phyloP scores from a whole-genome alignment of 2,113 vertebrate genomes.

The Saccopteryx leptura region DNA sequence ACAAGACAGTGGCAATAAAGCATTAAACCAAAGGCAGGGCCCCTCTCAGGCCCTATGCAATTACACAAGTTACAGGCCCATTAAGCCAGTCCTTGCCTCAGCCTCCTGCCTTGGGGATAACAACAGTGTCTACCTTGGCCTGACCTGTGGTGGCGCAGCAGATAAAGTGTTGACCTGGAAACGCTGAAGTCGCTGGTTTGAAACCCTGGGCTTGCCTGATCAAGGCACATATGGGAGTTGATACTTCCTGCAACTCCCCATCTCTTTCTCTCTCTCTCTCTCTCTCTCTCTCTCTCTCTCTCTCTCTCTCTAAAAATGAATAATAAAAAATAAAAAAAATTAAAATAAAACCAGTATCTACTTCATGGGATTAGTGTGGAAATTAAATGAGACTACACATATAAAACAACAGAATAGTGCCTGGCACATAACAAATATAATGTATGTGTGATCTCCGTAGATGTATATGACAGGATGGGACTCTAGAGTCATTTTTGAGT shows the following conservation, averaged over 20 bases:
- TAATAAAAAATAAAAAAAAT: too few species aligned
- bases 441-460: not conserved
- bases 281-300: too few species aligned
- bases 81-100: not conserved
- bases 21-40: not conserved
- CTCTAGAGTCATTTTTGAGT: not conserved
- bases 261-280: too few species aligned
- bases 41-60: not conserved
- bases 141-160: too few species aligned
- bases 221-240: too few species aligned
- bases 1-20: not conserved
- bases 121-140: not conserved
- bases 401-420: not conserved
- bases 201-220: too few species aligned
- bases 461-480: not conserved
- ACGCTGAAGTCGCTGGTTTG: too few species aligned
- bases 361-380: not conserved
- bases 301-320: too few species aligned
- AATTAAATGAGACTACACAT: not conserved
- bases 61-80: not conserved
- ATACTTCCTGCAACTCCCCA: too few species aligned
- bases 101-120: not conserved
- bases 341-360: not conserved
- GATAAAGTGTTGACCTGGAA: too few species aligned
- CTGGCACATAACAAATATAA: not conserved